Base-by-base conservation (phyloP, 2,113 vertebrate species). In the Thunnus maccoyii region DNA sequence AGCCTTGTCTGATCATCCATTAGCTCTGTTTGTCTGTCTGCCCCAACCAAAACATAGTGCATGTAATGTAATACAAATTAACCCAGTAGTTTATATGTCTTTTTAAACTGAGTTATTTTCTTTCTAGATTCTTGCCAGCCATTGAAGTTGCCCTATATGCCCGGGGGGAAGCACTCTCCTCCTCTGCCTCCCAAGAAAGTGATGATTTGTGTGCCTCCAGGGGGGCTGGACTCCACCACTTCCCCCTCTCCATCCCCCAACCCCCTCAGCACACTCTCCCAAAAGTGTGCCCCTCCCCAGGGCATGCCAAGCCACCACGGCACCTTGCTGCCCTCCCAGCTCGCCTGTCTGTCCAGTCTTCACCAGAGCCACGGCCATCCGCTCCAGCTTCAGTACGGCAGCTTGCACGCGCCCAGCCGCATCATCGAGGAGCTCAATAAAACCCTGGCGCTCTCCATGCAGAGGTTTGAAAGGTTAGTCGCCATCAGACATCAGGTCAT, bases 181-280 rank as follows among this genome's bases (percentile, higher is more conserved):
- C 97, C 97, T 74, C 96, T 99, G 94, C 98, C 98, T 94, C 98
- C 98, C 93, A 99, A 99, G 95, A 99, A 99, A 96, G 97, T 99
- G 92, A 97, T 99, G 97, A 98, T 99, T 84, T 99, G 97, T 80
- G 96, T 98, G 95, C 97, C 98, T 79, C 94, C 95, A 41, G 97
- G 96, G 82, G 96, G 96, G 27, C 93, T 96, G 87, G 98, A 99
- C 87, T 87, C 91, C 63, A 94, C 95, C 87, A 85, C 93, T 3
- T 90, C 92, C 36, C 90, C 91, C 0, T 92, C 89, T 44, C 91
- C 91, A 0, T 90, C 92, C 41, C 91, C 92, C 22, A 91, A 85
- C 62, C 72, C 92, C 7, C 95, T 97, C 52, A 90, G 95, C 6
- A 80, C 90, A 68, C 96, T 97, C 54, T 92, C 96, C 47, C 97